These are phyloP conservation scores for Drosophila gaucha DNA, from an alignment of 2,888 invertebrate genomes.

Conservation along the genomic window DNA sequence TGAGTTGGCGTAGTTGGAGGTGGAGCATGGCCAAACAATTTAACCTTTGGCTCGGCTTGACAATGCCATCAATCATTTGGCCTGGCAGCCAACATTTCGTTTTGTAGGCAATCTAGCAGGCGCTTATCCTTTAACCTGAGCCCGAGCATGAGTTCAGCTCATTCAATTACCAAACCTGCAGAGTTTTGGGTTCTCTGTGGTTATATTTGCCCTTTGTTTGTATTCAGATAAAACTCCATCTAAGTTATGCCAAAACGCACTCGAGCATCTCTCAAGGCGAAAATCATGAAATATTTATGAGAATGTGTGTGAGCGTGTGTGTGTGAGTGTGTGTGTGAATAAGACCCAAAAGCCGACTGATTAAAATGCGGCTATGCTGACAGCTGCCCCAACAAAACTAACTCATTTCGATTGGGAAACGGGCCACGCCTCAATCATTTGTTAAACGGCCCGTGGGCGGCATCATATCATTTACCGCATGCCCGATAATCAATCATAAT, in stretches of 20 bases:
- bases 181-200: conserved; percentile 1
- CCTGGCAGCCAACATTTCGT: conserved; percentile 55
- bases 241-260: conserved; percentile 70
- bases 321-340: conserved; percentile 52
- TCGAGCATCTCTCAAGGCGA: conserved; percentile 57
- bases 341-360: conserved; percentile 43
- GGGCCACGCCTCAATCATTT: conserved; percentile 46
- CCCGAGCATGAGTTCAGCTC: conserved; percentile 21
- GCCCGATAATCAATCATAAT: conserved; percentile 74
- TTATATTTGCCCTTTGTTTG: conserved; percentile 40
- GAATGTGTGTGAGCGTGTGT: conserved; percentile 41
- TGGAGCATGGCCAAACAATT: conserved; percentile 50
- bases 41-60: conserved; percentile 59
- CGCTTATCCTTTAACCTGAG: conserved; percentile 54
- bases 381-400: conserved; percentile 32
- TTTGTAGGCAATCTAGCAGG: conserved; percentile 69
- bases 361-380: conserved; percentile 61
- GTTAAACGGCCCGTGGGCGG: conserved; percentile 61
- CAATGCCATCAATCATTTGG: conserved; percentile 56
- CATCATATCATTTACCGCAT: conserved; percentile 37
- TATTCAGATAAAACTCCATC: conserved; percentile 45
- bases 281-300: conserved; percentile 74
- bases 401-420: conserved; percentile 61
- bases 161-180: conserved; percentile 67
- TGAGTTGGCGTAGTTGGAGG: conserved; percentile 14